Evolutionary conservation across 2,797 vertebrate genomes (phyloP).

Genomic region (Limosa lapponica): DNA sequence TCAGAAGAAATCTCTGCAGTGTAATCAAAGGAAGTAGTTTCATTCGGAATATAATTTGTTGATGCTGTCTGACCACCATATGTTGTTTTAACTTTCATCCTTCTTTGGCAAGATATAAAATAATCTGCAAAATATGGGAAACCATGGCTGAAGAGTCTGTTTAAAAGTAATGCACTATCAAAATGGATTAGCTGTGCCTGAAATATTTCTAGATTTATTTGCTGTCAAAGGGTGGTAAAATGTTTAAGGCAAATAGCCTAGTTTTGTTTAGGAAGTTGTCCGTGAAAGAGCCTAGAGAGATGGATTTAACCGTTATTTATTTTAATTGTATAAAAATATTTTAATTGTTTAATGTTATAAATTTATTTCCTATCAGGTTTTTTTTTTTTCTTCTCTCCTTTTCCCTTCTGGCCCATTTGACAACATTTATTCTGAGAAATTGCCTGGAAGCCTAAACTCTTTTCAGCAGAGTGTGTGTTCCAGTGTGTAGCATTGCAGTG

Average conservation of each 20-base stretch:
- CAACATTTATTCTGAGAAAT: background rate
- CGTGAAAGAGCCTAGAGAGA: background rate
- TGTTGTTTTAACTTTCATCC: conserved; percentile 4
- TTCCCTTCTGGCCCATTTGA: background rate
- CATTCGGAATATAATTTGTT: background rate
- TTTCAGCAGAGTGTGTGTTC: background rate
- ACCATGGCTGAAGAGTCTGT: background rate
- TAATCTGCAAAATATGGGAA: conserved; percentile 1
- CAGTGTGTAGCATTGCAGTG: background rate
- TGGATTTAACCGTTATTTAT: background rate
- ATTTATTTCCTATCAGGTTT: background rate
- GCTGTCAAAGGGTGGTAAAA: conserved; percentile 19
- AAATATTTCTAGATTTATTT: conserved; percentile 47
- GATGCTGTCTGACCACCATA: background rate
- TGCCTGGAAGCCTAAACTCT: background rate
- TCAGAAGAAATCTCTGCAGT: conserved; percentile 31
- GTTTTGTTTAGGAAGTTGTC: conserved; percentile 25
- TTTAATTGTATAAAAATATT: conserved; percentile 8
- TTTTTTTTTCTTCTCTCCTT: background rate
- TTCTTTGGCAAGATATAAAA: conserved; percentile 25
- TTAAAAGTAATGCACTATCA: conserved; percentile 35
- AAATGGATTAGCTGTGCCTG: conserved; percentile 30
- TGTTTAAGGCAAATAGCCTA: conserved; percentile 50
- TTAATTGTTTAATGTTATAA: background rate
- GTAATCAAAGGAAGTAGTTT: conserved; percentile 15